Percentiles rank a stretch among this genome's conserved stretches.
Evolutionary conservation across 2,888 invertebrate genomes (phyloP).

Genomic region (Hydriomena furcata): DNA sequence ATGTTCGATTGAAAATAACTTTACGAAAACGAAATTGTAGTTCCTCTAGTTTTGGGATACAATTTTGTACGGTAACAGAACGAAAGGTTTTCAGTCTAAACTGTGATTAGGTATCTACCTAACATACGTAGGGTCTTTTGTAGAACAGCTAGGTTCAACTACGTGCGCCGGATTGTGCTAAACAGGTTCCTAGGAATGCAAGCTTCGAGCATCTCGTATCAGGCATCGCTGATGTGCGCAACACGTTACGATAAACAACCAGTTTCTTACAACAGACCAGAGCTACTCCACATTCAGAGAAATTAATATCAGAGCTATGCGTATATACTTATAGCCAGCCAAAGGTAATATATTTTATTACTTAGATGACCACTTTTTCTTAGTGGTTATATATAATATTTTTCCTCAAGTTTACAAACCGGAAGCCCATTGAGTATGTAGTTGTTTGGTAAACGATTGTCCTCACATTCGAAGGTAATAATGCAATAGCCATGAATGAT

Average conservation of each 20-base stretch:
- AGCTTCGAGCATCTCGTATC: conserved; percentile 48
- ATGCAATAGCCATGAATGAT: conserved; percentile 16
- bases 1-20: too few relatives aligned
- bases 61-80: neutral
- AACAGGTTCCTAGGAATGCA: conserved; percentile 73
- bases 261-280: conserved; percentile 35
- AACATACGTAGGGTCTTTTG: conserved; percentile 13
- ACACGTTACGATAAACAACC: conserved; percentile 44
- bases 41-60: neutral
- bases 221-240: conserved; percentile 45
- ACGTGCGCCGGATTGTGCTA: conserved; percentile 53
- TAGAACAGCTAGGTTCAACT: conserved; percentile 33
- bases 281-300: conserved; percentile 19
- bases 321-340: too few relatives aligned
- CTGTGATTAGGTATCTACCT: conserved; percentile 9
- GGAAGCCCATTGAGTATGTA: neutral
- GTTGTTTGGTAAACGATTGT: conserved; percentile 4
- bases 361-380: too few relatives aligned
- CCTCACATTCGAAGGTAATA: conserved; percentile 11
- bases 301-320: conserved; percentile 1
- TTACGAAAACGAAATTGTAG: too few relatives aligned
- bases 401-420: neutral
- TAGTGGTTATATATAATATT: too few relatives aligned
- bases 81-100: neutral
- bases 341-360: too few relatives aligned